Evolutionary conservation across 1,140 invertebrate genomes (phyloP).

Genomic region (Akabosia matsudoensis): DNA sequence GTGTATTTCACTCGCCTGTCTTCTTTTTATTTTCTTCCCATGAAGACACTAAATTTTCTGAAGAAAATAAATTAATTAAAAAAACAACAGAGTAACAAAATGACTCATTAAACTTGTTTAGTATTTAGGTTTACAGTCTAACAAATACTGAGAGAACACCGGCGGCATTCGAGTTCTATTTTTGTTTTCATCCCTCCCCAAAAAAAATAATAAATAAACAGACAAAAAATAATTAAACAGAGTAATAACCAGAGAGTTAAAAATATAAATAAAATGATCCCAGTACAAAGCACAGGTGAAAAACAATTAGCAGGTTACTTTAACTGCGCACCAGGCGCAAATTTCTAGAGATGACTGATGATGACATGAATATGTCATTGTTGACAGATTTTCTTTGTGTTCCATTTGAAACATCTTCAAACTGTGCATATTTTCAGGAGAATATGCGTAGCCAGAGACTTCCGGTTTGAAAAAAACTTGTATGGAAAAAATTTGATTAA

Average conservation of each 20-base stretch:
- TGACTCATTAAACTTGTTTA: too few relatives aligned
- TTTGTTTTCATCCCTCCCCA: slow-evolving; percentile 5
- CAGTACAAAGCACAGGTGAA: not conserved
- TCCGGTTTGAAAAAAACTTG: not conserved
- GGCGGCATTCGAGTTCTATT: not conserved
- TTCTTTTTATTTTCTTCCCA: not conserved
- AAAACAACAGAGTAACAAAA: too few relatives aligned
- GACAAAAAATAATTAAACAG: not conserved
- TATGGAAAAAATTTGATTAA: not conserved
- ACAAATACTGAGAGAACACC: slow-evolving; percentile 21
- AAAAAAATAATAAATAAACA: not conserved
- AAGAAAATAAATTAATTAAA: too few relatives aligned
- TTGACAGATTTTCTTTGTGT: not conserved
- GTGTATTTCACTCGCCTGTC: not conserved
- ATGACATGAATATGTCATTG: not conserved
- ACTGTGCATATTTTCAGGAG: not conserved
- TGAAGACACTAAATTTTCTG: not conserved
- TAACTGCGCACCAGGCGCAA: not conserved
- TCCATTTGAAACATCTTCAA: not conserved
- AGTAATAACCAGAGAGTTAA: too few relatives aligned
- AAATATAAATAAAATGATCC: not conserved
- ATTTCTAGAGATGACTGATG: not conserved
- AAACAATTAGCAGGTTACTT: not conserved
- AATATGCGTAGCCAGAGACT: too few relatives aligned
- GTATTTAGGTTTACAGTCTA: not conserved